Conservation (phyloP, 30 jellyfish, hydroid and myxozoan genomes). For the Aurelia aurita region DNA sequence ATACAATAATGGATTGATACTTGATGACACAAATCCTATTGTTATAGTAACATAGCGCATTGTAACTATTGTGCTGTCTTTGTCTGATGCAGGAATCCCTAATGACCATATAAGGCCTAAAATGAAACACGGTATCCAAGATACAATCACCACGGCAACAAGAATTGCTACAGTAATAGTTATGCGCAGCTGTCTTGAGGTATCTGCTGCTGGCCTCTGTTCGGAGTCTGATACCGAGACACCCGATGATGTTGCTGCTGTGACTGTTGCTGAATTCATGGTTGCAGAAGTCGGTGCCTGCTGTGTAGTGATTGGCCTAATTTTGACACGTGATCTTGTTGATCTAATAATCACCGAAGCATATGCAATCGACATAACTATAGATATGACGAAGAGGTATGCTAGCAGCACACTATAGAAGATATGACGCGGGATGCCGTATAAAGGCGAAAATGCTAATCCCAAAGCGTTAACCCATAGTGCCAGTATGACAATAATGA, state of each 20-base stretch:
- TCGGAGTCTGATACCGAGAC: background rate
- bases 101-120: slow-evolving; percentile 52
- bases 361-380: slow-evolving; percentile 46
- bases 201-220: slow-evolving; percentile 12
- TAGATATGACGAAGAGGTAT: slow-evolving; percentile 21
- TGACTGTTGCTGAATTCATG: background rate
- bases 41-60: slow-evolving; percentile 40
- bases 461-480: slow-evolving; percentile 53
- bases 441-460: slow-evolving; percentile 44
- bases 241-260: background rate
- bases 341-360: slow-evolving; percentile 37
- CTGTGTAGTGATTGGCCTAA: background rate
- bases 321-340: background rate
- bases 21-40: slow-evolving; percentile 47
- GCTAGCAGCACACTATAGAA: slow-evolving; percentile 38
- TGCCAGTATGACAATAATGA: slow-evolving; percentile 11
- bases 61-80: slow-evolving; percentile 18
- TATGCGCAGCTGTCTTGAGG: slow-evolving; percentile 59
- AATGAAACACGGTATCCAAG: slow-evolving; percentile 63
- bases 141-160: slow-evolving; percentile 20
- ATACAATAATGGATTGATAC: slow-evolving; percentile 59
- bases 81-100: slow-evolving; percentile 24
- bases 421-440: slow-evolving; percentile 41
- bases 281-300: background rate
- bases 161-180: slow-evolving; percentile 51